A percentile compares a stretch with the other conserved stretches of the same genome.
phyloP scores from a whole-genome alignment of 2,113 vertebrate genomes.

The Peromyscus leucopus region DNA sequence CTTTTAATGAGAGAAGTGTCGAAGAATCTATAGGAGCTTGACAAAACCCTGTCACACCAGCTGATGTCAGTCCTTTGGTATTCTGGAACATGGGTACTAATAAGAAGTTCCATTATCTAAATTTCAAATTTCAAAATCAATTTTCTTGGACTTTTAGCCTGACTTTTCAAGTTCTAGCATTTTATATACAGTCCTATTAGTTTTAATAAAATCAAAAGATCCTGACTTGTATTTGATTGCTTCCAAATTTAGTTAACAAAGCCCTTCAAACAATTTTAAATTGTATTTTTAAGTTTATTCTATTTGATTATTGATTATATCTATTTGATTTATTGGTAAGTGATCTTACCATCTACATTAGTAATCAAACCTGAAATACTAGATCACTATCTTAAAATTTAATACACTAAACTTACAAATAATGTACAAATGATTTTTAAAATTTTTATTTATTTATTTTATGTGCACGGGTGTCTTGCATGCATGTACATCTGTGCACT shows the following conservation, averaged over 20 bases:
- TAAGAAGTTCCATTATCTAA: neutral
- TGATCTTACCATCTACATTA: neutral
- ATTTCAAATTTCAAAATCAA: neutral
- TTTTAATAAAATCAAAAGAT: conserved; percentile 33
- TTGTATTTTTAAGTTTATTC: neutral
- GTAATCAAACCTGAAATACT: conserved; percentile 29
- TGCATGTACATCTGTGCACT: neutral
- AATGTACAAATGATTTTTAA: neutral
- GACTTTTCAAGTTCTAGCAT: neutral
- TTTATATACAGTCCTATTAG: neutral
- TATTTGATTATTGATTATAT: neutral
- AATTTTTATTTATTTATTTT: neutral
- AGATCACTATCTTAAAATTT: conserved; percentile 30
- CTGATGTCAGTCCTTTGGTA: neutral
- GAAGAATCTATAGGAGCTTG: conserved; percentile 29
- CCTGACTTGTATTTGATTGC: neutral
- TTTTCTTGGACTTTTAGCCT: conserved; percentile 50
- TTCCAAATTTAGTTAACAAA: conserved; percentile 34
- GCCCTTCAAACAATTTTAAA: conserved; percentile 16
- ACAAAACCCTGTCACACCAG: neutral
- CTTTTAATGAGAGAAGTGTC: neutral
- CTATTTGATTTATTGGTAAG: conserved; percentile 40
- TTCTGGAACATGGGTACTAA: neutral
- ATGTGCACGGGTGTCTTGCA: neutral
- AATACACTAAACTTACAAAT: conserved; percentile 44